phyloP scores from a whole-genome alignment of 2,113 vertebrate genomes.

The Ageneiosus marmoratus region DNA sequence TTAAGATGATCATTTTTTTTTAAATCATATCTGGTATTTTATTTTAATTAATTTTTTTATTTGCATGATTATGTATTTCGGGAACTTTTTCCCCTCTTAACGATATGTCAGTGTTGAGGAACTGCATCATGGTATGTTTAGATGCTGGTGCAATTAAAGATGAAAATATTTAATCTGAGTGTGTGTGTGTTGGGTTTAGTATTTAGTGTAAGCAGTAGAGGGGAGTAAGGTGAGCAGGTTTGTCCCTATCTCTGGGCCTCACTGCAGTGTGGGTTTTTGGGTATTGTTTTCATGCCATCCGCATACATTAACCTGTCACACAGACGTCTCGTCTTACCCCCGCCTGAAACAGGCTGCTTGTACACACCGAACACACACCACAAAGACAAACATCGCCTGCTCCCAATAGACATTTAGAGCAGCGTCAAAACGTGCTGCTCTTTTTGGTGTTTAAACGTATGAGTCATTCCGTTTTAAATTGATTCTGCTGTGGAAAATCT shows the following conservation, averaged over 20 bases:
- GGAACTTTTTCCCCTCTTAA: background rate
- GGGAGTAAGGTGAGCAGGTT: slow-evolving; percentile 51
- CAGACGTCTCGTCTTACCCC: slow-evolving; percentile 71
- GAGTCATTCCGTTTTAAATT: background rate
- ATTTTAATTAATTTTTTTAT: background rate
- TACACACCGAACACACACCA: slow-evolving; percentile 63
- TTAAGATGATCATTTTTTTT: background rate
- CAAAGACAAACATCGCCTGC: slow-evolving; percentile 50
- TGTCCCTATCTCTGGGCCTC: slow-evolving; percentile 51
- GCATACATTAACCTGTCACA: slow-evolving; percentile 77
- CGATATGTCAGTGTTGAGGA: background rate
- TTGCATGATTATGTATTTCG: background rate
- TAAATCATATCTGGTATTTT: background rate
- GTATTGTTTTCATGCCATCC: slow-evolving; percentile 72
- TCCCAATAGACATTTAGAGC: background rate
- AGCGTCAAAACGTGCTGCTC: background rate
- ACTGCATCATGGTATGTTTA: background rate
- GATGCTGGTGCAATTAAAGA: background rate
- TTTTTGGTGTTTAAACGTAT: slow-evolving; percentile 1
- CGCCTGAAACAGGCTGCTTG: slow-evolving; percentile 58
- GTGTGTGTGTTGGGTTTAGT: slow-evolving; percentile 1
- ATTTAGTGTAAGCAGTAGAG: background rate
- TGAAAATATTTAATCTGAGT: slow-evolving; percentile 23
- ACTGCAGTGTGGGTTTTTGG: slow-evolving; percentile 51
- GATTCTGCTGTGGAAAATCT: background rate